Conservation (phyloP, 2,113 vertebrate species). For the Nothobranchius furzeri region DNA sequence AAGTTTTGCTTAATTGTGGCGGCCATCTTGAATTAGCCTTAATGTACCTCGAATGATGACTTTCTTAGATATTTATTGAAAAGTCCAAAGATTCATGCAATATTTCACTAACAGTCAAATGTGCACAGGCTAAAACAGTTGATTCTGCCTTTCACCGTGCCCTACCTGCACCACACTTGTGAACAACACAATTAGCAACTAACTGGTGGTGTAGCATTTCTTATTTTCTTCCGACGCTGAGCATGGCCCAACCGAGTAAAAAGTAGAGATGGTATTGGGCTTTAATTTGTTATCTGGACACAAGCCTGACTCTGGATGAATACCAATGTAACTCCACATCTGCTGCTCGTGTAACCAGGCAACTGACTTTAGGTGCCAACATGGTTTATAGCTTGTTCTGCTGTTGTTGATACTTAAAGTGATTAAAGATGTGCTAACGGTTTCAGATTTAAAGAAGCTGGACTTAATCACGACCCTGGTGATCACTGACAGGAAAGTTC, state of each 20-base stretch:
- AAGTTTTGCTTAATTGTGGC: too few species aligned
- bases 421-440: conserved; percentile 7
- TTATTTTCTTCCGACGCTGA: not conserved
- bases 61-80: too few species aligned
- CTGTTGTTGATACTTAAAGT: conserved; percentile 9
- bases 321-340: not conserved
- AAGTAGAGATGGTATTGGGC: not conserved
- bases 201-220: too few species aligned
- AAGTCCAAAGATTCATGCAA: too few species aligned
- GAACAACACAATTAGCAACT: not conserved
- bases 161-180: too few species aligned
- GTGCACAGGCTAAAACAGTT: too few species aligned
- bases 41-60: too few species aligned
- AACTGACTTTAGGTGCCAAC: conserved; percentile 4
- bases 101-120: too few species aligned
- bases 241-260: not conserved
- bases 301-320: conserved; percentile 6
- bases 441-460: conserved; percentile 15
- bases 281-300: conserved; percentile 15
- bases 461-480: not conserved
- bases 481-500: not conserved
- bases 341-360: not conserved
- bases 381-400: not conserved
- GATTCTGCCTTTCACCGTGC: not conserved
- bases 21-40: too few species aligned